Percentiles rank a stretch among this genome's conserved stretches.
phyloP scores from a whole-genome alignment of 2,797 vertebrate species.

The Echeneis naucrates region DNA sequence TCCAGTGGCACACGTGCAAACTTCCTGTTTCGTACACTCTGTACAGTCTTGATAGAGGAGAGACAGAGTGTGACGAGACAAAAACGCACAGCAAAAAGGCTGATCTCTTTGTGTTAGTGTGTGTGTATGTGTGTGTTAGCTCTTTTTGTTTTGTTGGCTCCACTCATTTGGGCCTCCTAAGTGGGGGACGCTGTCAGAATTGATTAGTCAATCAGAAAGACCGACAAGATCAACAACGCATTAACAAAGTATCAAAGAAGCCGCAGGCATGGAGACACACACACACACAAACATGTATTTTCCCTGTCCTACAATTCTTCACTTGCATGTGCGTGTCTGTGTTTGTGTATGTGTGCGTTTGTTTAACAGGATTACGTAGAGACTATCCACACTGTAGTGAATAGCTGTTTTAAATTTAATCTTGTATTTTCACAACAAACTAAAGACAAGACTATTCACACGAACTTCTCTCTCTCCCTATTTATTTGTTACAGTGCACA shows the following conservation, averaged over 20 bases:
- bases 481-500: too few species aligned
- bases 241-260: slow-evolving; percentile 52
- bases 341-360: background rate
- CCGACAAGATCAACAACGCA: slow-evolving; percentile 78
- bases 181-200: slow-evolving; percentile 75
- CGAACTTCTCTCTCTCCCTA: too few species aligned
- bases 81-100: slow-evolving; percentile 5
- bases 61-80: slow-evolving; percentile 26
- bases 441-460: too few species aligned
- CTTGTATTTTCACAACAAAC: background rate
- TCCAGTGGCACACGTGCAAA: background rate
- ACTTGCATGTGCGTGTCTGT: background rate
- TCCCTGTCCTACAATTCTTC: background rate
- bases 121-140: slow-evolving; percentile 1
- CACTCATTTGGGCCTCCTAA: slow-evolving; percentile 49
- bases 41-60: slow-evolving; percentile 30
- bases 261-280: background rate
- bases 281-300: slow-evolving; percentile 6
- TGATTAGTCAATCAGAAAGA: slow-evolving; percentile 84
- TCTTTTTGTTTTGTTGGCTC: slow-evolving; percentile 51
- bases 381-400: slow-evolving; percentile 18
- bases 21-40: slow-evolving; percentile 3
- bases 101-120: slow-evolving; percentile 16
- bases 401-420: slow-evolving; percentile 32
- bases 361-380: slow-evolving; percentile 16